Conservation (phyloP, 2,113 vertebrate species). For the Fregata magnificens region DNA sequence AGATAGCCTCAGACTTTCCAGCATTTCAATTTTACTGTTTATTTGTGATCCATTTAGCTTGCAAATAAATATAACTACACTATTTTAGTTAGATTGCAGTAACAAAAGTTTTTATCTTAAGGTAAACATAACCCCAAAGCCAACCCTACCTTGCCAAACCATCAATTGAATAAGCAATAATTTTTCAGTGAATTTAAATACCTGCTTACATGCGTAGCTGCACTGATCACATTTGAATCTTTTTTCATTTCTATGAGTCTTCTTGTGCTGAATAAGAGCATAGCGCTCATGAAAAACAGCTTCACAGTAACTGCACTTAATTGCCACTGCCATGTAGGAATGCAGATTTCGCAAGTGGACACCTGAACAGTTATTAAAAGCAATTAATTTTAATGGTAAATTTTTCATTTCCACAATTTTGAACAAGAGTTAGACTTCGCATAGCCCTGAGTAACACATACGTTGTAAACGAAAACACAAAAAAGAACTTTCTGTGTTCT, state of each 20-base stretch:
- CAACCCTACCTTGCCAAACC: not conserved
- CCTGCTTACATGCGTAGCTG: slow-evolving; percentile 57
- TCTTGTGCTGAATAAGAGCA: slow-evolving; percentile 67
- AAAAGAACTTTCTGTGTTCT: not conserved
- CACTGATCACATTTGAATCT: slow-evolving; percentile 51
- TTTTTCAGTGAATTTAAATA: not conserved
- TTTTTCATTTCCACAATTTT: not conserved
- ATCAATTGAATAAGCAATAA: not conserved
- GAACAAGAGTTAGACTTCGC: not conserved
- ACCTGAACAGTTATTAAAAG: not conserved
- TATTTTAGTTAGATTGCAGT: not conserved
- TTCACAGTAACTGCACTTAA: slow-evolving; percentile 62
- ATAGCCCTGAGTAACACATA: not conserved
- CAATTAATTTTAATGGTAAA: not conserved
- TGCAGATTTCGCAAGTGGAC: slow-evolving; percentile 72
- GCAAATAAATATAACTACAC: not conserved
- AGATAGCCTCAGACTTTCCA: not conserved
- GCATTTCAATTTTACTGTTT: not conserved
- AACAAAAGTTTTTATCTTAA: not conserved
- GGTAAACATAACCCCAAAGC: not conserved
- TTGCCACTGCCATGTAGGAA: not conserved
- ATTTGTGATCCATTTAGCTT: not conserved
- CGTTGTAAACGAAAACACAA: not conserved
- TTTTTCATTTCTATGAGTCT: slow-evolving; percentile 50
- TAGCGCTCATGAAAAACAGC: slow-evolving; percentile 63